These are phyloP conservation scores for Poecilia wingei DNA, from an alignment of 2,797 vertebrate genomes.

Conservation along the genomic window DNA sequence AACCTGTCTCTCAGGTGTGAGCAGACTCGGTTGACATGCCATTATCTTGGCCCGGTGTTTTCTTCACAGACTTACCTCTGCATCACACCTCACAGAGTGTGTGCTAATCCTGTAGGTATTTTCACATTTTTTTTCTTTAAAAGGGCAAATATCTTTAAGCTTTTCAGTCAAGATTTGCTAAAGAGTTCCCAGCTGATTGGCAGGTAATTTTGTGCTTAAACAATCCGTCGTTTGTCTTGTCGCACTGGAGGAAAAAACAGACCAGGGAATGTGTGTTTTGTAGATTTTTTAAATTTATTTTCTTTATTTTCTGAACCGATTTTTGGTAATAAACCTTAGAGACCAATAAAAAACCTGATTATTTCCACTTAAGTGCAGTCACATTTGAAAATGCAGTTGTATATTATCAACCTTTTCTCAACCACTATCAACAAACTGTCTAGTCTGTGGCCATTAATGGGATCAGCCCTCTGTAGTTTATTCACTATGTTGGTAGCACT, in stretches of 20 bases:
- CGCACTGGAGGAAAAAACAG: neutral
- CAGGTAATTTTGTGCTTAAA: slow-evolving; percentile 6
- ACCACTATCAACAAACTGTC: neutral
- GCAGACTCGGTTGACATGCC: slow-evolving; percentile 24
- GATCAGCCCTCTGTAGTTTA: neutral
- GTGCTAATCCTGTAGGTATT: slow-evolving; percentile 63
- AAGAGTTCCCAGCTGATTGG: slow-evolving; percentile 4
- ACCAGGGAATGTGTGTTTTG: neutral
- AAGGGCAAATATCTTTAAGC: slow-evolving; percentile 45
- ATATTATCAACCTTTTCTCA: neutral
- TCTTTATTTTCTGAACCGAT: neutral
- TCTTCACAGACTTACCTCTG: slow-evolving; percentile 41
- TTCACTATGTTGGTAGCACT: neutral
- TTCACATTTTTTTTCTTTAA: slow-evolving; percentile 35
- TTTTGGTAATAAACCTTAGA: neutral
- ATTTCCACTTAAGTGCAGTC: neutral
- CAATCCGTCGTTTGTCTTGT: neutral
- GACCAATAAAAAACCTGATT: neutral
- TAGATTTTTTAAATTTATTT: neutral
- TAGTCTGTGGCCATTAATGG: neutral
- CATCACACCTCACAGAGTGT: slow-evolving; percentile 33
- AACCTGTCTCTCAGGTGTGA: slow-evolving; percentile 49
- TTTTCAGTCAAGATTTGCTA: slow-evolving; percentile 38
- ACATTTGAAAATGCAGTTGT: neutral
- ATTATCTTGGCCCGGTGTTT: slow-evolving; percentile 48